These are phyloP conservation scores for Sebastes elongatus DNA, from an alignment of 2,797 vertebrate species.

Conservation along the genomic window DNA sequence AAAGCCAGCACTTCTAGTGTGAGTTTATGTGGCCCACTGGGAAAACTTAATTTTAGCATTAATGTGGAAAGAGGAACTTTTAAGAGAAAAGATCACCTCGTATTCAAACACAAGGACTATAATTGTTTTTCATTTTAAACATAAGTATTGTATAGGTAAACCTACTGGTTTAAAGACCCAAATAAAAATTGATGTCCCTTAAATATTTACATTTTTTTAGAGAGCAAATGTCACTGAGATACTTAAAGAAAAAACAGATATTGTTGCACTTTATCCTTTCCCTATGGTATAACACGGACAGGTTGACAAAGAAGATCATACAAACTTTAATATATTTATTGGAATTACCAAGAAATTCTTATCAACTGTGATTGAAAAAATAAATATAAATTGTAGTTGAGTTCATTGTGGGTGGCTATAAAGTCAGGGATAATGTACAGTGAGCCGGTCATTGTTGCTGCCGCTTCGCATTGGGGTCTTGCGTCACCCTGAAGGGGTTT, in stretches of 20 bases:
- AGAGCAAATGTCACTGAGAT: not conserved
- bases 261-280: not conserved
- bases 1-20: not conserved
- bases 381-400: not conserved
- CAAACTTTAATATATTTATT: not conserved
- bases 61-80: constrained; percentile 24
- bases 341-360: not conserved
- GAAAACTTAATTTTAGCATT: not conserved
- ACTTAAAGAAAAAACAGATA: not conserved
- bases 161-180: not conserved
- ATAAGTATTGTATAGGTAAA: not conserved
- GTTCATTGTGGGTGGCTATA: not conserved
- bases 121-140: not conserved
- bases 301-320: not conserved
- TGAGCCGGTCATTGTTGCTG: too few relatives aligned
- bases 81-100: not conserved
- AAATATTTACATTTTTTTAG: not conserved
- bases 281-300: not conserved
- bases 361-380: not conserved
- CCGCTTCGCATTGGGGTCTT: too few relatives aligned
- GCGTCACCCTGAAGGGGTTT: too few relatives aligned
- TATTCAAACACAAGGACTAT: not conserved
- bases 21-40: constrained; percentile 31
- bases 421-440: too few relatives aligned
- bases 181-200: not conserved